Evolutionary conservation across 2,113 vertebrate species (phyloP), one percentile per base, ranked within the genome.

Genomic region (Tetrao urogallus): DNA sequence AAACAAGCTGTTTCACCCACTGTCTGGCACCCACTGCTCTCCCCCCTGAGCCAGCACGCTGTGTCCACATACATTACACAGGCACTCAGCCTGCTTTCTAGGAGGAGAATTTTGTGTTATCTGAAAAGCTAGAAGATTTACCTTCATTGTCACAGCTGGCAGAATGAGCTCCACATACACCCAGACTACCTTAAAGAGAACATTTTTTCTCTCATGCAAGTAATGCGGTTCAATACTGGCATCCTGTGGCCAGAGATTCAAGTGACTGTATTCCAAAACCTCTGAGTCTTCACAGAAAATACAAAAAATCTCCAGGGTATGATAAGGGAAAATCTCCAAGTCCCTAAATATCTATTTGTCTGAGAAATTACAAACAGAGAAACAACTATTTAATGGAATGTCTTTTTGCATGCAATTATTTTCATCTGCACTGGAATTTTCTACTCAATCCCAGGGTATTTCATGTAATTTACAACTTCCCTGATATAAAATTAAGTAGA

Each of bases 201-300:
- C 52, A 64, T 82, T 96, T 93, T 92, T 94, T 57, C 88, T 93
- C 90, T 82, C 70, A 17, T n/a, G 32, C 45, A 43, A 86, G 76
- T 66, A 90, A 95, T 11, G 70, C 32, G 95, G 97, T 97, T 97
- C 97, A 98, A 98, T 43, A 98, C 97, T 98, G 98, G 97, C 98
- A 98, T 98, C 98, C 96, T 97, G 96, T 98, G 98, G 97, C 96
- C 97, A 96, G 32, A 95, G 71, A 95, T 75, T 95, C 93, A 94
- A 97, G 90, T 38, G 82, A 75, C 73, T n/a, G 27, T 30, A 76
- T 74, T 88, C 25, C 27, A 77, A 90, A 82, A 70, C 50, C 84
- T 91, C 70, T 30, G 52, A 82, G 86, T 86, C 70, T 84, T 52
- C 28, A 83, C 65, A 74, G 36, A 77, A 95, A 94, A 88, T 13